phyloP scores from a whole-genome alignment of 2,888 invertebrate species.

The Napeogenes inachia region DNA sequence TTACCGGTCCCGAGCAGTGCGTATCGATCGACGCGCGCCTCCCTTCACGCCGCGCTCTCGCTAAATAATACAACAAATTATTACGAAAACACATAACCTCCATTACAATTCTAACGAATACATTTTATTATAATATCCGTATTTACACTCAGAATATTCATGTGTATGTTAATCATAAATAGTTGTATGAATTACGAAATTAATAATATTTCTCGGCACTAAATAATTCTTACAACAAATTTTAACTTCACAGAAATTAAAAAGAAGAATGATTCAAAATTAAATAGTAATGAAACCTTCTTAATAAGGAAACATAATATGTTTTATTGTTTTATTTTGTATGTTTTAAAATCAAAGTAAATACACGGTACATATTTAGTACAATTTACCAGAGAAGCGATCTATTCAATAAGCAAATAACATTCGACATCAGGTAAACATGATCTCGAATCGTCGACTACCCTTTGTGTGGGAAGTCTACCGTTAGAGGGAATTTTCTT shows the following conservation, averaged over 20 bases:
- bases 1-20: slow-evolving; percentile 28
- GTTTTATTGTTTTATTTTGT: too few species aligned
- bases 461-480: slow-evolving; percentile 26
- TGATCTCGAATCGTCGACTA: slow-evolving; percentile 27
- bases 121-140: too few species aligned
- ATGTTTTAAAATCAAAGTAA: neutral
- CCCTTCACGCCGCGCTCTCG: slow-evolving; percentile 29
- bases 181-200: too few species aligned
- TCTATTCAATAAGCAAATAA: slow-evolving; percentile 17
- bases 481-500: slow-evolving; percentile 28
- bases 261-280: too few species aligned
- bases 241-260: too few species aligned
- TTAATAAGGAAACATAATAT: too few species aligned
- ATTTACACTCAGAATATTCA: too few species aligned
- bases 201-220: too few species aligned
- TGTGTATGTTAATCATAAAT: too few species aligned
- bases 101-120: neutral
- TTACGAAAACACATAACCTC: too few species aligned
- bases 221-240: too few species aligned
- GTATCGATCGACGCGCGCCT: slow-evolving; percentile 34
- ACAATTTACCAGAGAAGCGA: slow-evolving; percentile 11
- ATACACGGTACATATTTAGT: neutral
- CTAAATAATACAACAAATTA: slow-evolving; percentile 31
- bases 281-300: too few species aligned
- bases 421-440: slow-evolving; percentile 29